Percentiles rank a stretch among this genome's conserved stretches.
Conservation (phyloP, 2,888 invertebrate species). For the Vannuccia rotundouncinata region DNA sequence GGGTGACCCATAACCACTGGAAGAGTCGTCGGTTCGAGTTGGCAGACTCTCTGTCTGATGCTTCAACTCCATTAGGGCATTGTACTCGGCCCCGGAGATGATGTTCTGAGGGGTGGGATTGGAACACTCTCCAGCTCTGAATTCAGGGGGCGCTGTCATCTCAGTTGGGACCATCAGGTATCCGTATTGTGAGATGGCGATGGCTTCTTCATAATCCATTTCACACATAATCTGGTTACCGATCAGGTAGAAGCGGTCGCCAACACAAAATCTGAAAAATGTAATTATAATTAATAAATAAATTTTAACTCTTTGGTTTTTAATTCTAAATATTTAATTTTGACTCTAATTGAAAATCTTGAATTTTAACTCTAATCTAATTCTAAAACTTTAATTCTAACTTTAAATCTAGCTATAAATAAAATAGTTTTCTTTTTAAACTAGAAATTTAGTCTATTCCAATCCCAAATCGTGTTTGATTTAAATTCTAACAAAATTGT, state of each 20-base stretch:
- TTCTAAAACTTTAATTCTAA: too few relatives aligned
- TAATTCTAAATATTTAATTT: too few relatives aligned
- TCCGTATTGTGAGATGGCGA: constrained; percentile 78
- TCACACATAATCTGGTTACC: constrained; percentile 89
- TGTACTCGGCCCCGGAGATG: constrained; percentile 59
- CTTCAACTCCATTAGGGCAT: constrained; percentile 72
- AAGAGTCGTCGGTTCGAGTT: constrained; percentile 64
- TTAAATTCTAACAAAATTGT: too few relatives aligned
- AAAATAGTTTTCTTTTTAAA: too few relatives aligned
- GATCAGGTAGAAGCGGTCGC: constrained; percentile 82
- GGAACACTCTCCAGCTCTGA: background rate
- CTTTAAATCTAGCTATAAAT: too few relatives aligned
- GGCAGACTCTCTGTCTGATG: constrained; percentile 54
- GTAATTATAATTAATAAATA: too few relatives aligned
- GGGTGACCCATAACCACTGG: constrained; percentile 71
- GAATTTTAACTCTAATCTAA: too few relatives aligned
- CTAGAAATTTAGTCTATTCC: too few relatives aligned
- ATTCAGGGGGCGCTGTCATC: background rate
- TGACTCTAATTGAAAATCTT: too few relatives aligned
- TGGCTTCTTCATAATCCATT: constrained; percentile 83
- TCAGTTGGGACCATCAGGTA: constrained; percentile 47
- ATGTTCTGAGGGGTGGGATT: background rate
- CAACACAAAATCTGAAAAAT: constrained; percentile 81
- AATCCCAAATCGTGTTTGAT: too few relatives aligned
- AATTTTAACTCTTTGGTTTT: too few relatives aligned